A percentile compares a stretch with the other conserved stretches of the same genome.
Conservation (phyloP, 1,140 invertebrate species). For the Leguminivora glycinivorella region DNA sequence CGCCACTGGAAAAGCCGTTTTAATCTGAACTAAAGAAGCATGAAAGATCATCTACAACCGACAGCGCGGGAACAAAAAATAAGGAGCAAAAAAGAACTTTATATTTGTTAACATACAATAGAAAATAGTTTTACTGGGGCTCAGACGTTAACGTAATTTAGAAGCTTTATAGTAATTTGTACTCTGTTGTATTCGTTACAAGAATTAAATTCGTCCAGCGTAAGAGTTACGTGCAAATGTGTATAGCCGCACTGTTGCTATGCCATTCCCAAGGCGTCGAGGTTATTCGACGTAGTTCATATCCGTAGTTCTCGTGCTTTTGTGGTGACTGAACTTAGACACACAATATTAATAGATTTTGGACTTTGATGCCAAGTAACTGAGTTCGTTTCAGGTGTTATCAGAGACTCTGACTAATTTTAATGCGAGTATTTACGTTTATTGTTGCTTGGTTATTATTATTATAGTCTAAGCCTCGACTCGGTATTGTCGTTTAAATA, state of each 20-base stretch:
- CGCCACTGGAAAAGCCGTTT: background rate
- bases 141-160: background rate
- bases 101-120: background rate
- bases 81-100: background rate
- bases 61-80: background rate
- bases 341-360: background rate
- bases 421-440: background rate
- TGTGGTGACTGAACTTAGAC: slow-evolving; percentile 11
- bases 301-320: slow-evolving; percentile 15
- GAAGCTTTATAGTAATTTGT: background rate
- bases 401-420: background rate
- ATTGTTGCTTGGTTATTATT: slow-evolving; percentile 10
- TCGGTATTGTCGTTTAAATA: background rate
- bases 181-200: background rate
- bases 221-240: background rate
- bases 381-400: background rate
- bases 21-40: background rate
- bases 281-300: slow-evolving; percentile 2
- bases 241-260: background rate
- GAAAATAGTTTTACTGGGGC: background rate
- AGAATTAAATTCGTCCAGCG: background rate
- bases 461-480: background rate
- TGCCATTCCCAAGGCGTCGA: slow-evolving; percentile 15
- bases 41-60: background rate
- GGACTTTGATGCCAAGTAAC: background rate